phyloP scores from a whole-genome alignment of 2,888 invertebrate genomes.

The Ptycholaimellus sp. region DNA sequence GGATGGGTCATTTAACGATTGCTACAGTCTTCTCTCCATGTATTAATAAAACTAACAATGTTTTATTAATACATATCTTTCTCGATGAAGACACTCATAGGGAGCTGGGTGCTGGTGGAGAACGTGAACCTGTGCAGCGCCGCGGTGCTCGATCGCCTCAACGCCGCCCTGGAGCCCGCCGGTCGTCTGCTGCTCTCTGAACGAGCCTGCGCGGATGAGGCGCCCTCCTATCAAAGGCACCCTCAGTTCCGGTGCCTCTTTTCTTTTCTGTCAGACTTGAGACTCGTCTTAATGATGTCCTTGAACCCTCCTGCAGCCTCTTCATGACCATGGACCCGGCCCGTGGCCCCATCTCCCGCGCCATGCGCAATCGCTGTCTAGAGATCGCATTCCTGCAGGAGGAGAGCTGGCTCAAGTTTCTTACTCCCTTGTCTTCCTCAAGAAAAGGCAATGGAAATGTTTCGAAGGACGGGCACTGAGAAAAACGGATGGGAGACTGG shows the following conservation, averaged over 20 bases:
- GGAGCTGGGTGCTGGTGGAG: slow-evolving; percentile 34
- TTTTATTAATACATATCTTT: too few relatives aligned
- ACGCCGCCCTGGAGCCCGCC: slow-evolving; percentile 72
- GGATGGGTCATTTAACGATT: too few relatives aligned
- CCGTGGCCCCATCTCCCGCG: slow-evolving; percentile 80
- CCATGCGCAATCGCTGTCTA: slow-evolving; percentile 90
- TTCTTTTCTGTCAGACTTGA: background rate
- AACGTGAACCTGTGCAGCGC: slow-evolving; percentile 37
- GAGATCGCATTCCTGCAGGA: slow-evolving; percentile 46
- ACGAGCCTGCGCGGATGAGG: slow-evolving; percentile 50
- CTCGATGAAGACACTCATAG: too few relatives aligned
- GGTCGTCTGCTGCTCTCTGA: slow-evolving; percentile 71
- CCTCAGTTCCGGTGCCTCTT: slow-evolving; percentile 43
- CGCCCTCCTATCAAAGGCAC: slow-evolving; percentile 55
- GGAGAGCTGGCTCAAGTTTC: slow-evolving; percentile 4
- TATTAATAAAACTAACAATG: too few relatives aligned
- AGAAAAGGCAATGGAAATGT: too few relatives aligned
- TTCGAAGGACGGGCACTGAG: too few relatives aligned
- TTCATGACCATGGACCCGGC: slow-evolving; percentile 82
- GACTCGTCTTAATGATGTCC: slow-evolving; percentile 5
- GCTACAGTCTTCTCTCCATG: too few relatives aligned
- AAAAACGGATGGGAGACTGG: too few relatives aligned
- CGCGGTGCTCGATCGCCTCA: slow-evolving; percentile 81
- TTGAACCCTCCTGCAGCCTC: slow-evolving; percentile 35
- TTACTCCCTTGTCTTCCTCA: too few relatives aligned